Evolutionary conservation across 2,797 vertebrate species (phyloP).

Genomic region (Esox lucius): DNA sequence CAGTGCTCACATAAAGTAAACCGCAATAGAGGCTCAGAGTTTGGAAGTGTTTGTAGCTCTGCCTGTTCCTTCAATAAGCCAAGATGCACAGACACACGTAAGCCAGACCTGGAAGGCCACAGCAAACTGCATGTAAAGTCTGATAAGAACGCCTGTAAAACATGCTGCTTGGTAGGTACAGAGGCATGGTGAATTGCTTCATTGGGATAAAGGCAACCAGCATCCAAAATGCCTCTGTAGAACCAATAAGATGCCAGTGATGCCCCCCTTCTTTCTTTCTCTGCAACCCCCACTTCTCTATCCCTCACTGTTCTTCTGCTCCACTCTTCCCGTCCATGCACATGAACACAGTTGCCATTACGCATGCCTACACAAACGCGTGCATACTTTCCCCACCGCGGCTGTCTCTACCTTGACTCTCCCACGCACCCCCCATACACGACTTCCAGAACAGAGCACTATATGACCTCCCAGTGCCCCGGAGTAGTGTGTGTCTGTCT

Average conservation of each 20-base stretch:
- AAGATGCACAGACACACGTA: conserved; percentile 28
- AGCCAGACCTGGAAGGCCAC: conserved; percentile 39
- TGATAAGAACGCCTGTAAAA: conserved; percentile 47
- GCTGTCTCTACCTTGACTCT: conserved; percentile 56
- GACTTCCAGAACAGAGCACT: conserved; percentile 58
- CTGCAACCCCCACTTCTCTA: conserved; percentile 29
- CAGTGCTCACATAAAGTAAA: conserved; percentile 29
- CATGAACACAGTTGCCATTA: conserved; percentile 60
- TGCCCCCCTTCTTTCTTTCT: conserved; percentile 30
- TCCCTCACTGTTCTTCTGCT: conserved; percentile 41
- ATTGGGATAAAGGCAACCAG: conserved; percentile 56
- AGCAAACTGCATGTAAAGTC: conserved; percentile 41
- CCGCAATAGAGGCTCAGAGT: conserved; percentile 14
- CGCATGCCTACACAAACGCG: conserved; percentile 58
- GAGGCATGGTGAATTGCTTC: conserved; percentile 59
- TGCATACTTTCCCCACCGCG: conserved; percentile 39
- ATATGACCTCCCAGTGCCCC: conserved; percentile 69
- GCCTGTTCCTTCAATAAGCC: conserved; percentile 52
- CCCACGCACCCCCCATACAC: conserved; percentile 61
- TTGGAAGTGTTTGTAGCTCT: conserved; percentile 36
- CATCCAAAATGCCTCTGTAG: conserved; percentile 48
- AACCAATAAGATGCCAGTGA: conserved; percentile 45
- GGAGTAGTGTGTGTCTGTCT: conserved; percentile 36
- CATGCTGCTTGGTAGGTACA: conserved; percentile 25
- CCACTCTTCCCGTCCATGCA: conserved; percentile 64